Evolutionary conservation across 2,888 invertebrate species (phyloP), one percentile per base, ranked within the genome.

Genomic region (Muscina levida): DNA sequence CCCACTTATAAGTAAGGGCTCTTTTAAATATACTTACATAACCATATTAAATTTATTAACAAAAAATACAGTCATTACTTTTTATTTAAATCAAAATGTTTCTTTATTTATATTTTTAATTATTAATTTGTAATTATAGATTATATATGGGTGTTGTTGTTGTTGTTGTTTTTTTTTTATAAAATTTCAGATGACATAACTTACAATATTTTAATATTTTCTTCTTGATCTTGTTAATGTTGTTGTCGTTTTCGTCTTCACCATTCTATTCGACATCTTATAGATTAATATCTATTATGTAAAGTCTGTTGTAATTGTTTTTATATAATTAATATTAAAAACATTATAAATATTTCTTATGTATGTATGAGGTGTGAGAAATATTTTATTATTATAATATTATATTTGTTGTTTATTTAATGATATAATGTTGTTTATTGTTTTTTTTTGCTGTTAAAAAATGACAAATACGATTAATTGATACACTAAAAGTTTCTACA

Each of bases 311-410:
- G 59, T 46, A 46, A 46, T 46, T 31, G 57, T 72, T 85, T 86
- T 85, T 31, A 5, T 31, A 85, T 85, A 86, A 86, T 87, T 84
- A 84, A 85, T 85, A 86, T 87, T 86, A 86, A 88, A 86, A 88
- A 87, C 81, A 84, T 79, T 82, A 75, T 67, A 72, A 82, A 82
- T 82, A 83, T 77, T 83, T 83, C 72, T 68, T 79, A 62, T 62
- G 37, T 15, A 72, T 72, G 77, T 74, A 72, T 83, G 81, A 83
- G 81, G 81, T 84, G 83, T 83, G 82, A 31, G 31, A 84, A 85
- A 82, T 80, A 76, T 72, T 80, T 82, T 79, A 72, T 70, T 73
- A 22, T 59, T 72, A 51, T 74, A 5, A 37, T 66, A 17, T 59
- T 71, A 31, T 67, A 46, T 51, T 46, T 62, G 19, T 51, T 39